These are phyloP conservation scores for Galerucella pusilla DNA, from an alignment of 2,888 invertebrate genomes.

Conservation along the genomic window DNA sequence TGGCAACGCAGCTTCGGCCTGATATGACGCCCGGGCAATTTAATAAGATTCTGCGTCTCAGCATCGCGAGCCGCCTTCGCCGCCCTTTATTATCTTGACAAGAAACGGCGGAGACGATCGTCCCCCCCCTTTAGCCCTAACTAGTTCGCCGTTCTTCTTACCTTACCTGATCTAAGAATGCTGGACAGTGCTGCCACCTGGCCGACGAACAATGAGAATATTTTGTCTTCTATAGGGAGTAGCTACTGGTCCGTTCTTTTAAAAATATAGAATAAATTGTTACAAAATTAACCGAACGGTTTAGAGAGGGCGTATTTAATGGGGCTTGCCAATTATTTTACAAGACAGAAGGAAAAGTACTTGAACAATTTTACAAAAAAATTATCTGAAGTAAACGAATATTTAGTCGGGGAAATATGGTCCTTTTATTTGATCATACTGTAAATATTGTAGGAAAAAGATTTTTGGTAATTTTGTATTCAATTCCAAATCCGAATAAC, in stretches of 20 bases:
- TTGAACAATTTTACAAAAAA: too few relatives aligned
- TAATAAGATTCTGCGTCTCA: slow-evolving; percentile 67
- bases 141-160: slow-evolving; percentile 46
- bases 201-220: slow-evolving; percentile 31
- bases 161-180: slow-evolving; percentile 48
- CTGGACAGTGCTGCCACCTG: slow-evolving; percentile 46
- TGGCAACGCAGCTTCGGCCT: slow-evolving; percentile 73
- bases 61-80: slow-evolving; percentile 57
- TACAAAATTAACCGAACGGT: neutral
- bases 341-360: too few relatives aligned
- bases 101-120: slow-evolving; percentile 46
- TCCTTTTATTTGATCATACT: too few relatives aligned
- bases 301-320: neutral
- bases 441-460: too few relatives aligned
- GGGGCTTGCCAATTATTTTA: too few relatives aligned
- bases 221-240: slow-evolving; percentile 3
- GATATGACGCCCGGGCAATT: slow-evolving; percentile 75
- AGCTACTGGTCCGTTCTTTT: neutral
- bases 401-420: too few relatives aligned
- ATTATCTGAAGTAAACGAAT: too few relatives aligned
- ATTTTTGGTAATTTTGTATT: too few relatives aligned
- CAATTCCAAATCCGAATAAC: too few relatives aligned
- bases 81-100: slow-evolving; percentile 58
- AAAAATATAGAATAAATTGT: neutral
- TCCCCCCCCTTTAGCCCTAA: slow-evolving; percentile 42